Evolutionary conservation across 2,888 invertebrate genomes (phyloP), one percentile per base, ranked within the genome.

Genomic region (Pandemis corylana): DNA sequence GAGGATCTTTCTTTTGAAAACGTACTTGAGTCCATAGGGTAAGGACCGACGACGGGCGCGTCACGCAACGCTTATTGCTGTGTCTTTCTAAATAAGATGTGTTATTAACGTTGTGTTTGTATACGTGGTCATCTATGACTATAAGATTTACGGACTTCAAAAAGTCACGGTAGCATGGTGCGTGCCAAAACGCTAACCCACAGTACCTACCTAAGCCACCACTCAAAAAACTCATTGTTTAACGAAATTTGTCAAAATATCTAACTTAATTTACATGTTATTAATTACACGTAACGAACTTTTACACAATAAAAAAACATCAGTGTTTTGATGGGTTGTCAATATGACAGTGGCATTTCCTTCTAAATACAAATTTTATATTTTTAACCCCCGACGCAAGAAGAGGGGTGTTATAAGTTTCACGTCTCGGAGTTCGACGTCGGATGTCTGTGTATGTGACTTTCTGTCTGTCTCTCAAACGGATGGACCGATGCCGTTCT

Each of bases 21-120:
- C 93, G 88, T 36, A 93, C 87, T 84, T 93, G 93, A 2, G 87
- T 91, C 87, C 88, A 89, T 53, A 84, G 80, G 13, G 78, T 78
- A 9, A 82, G 77, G 13, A 81, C 78, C 20, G 82, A 76, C 12
- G 76, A 51, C 3, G 78, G 41, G 6, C 77, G 77, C n/a, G 77
- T 76, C 7, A 71, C 71, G 63, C 77, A 78, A 64, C 78, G 69
- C 36, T 77, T 80, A 3, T 64, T 51, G 56, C 75, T 69, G 42
- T 75, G 71, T 71, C 53, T 80, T 53, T 71, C 56, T 68, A 51
- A 61, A n/a, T 61, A 41, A 42, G 12, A 15, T 13, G 70, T 28
- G 13, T 56, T 67, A 46, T 51, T 44, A 12, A 53, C n/a, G n/a
- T 41, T 61, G 66, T 76, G 51, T 15, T 64, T 36, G 46, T 56